phyloP scores from a whole-genome alignment of 2,113 vertebrate species.

The Vulpes lagopus region DNA sequence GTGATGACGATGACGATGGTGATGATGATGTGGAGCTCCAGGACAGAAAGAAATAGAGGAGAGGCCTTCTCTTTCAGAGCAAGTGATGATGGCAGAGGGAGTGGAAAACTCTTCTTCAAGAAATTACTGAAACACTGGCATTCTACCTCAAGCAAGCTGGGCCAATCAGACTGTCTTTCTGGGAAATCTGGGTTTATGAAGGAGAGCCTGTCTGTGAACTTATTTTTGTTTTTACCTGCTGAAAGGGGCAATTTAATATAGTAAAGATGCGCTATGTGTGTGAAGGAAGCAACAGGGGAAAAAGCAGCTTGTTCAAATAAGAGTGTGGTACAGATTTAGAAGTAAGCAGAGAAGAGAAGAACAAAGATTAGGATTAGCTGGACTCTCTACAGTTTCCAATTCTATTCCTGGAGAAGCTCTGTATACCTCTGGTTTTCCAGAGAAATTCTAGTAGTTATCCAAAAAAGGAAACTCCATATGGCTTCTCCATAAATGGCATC shows the following conservation, averaged over 20 bases:
- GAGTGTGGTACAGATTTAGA: background rate
- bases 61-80: background rate
- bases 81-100: background rate
- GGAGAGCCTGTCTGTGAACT: background rate
- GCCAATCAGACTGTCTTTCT: background rate
- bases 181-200: background rate
- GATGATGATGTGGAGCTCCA: background rate
- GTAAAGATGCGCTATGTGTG: background rate
- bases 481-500: background rate
- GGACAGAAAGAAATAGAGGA: background rate
- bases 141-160: background rate
- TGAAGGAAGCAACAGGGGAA: background rate
- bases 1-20: background rate
- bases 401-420: background rate
- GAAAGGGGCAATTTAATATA: background rate
- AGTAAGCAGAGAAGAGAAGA: background rate
- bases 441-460: background rate
- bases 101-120: background rate
- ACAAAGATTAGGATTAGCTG: background rate
- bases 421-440: background rate
- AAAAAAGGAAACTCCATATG: background rate
- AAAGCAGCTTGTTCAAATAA: background rate
- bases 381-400: background rate
- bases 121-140: background rate
- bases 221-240: background rate